A percentile compares a stretch with the other conserved stretches of the same genome.
Conservation (phyloP, 2,113 vertebrate species). For the Dissostichus mawsoni region DNA sequence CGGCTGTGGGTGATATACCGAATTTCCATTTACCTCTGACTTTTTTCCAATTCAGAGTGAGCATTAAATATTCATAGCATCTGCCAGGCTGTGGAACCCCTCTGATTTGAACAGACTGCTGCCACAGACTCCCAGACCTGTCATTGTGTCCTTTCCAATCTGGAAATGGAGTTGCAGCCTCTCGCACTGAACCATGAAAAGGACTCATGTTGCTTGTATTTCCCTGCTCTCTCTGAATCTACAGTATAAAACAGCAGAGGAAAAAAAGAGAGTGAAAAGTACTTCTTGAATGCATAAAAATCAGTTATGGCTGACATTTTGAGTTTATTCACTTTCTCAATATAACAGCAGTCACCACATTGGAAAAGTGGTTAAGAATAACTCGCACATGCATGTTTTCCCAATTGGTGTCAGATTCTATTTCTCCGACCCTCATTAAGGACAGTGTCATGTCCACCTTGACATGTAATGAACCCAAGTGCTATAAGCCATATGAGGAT, state of each 20-base stretch:
- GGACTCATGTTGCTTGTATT: slow-evolving; percentile 26
- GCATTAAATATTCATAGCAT: slow-evolving; percentile 60
- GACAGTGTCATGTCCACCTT: background rate
- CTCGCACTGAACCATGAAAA: slow-evolving; percentile 39
- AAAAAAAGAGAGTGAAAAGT: background rate
- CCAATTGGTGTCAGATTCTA: background rate
- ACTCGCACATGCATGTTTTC: background rate
- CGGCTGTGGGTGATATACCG: background rate
- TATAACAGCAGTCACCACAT: background rate
- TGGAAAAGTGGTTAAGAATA: background rate
- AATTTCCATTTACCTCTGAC: slow-evolving; percentile 37
- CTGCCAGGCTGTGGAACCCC: slow-evolving; percentile 46
- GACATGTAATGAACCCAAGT: background rate
- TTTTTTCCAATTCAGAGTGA: slow-evolving; percentile 31
- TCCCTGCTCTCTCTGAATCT: slow-evolving; percentile 2
- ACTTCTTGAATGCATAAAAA: slow-evolving; percentile 9
- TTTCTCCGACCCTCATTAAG: background rate
- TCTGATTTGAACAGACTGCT: slow-evolving; percentile 54
- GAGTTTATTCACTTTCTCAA: background rate
- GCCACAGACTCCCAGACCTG: slow-evolving; percentile 52
- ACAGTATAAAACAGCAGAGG: background rate
- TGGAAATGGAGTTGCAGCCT: slow-evolving; percentile 40
- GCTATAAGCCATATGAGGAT: background rate
- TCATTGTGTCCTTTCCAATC: slow-evolving; percentile 51
- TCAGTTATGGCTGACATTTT: slow-evolving; percentile 1